A percentile compares a stretch with the other conserved stretches of the same genome.
Evolutionary conservation across 2,888 invertebrate genomes (phyloP).

Genomic region (Panzeria rudis): DNA sequence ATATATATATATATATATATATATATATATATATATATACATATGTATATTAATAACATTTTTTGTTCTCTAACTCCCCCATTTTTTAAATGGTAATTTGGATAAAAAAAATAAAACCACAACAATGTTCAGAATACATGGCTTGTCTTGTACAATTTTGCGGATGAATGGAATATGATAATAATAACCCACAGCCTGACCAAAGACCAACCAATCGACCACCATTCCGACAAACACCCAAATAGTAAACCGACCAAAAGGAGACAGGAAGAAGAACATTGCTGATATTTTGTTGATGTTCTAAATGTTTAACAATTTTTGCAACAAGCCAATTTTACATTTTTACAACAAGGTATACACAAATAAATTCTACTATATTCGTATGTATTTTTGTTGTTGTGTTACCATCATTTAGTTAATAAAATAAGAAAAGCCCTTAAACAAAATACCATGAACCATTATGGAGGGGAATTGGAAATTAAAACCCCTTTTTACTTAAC

Average conservation of each 20-base stretch:
- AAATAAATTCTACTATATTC: background rate
- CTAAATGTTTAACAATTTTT: constrained; percentile 71
- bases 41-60: background rate
- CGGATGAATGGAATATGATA: constrained; percentile 73
- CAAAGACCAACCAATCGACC: constrained; percentile 39
- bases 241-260: constrained; percentile 28
- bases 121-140: constrained; percentile 63
- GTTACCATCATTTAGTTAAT: constrained; percentile 42
- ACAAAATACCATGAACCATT: constrained; percentile 50
- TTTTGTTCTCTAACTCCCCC: constrained; percentile 8
- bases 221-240: constrained; percentile 32
- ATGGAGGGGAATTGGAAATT: constrained; percentile 1
- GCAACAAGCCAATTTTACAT: constrained; percentile 71
- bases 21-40: too few species aligned
- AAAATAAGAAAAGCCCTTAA: constrained; percentile 55
- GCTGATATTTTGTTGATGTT: constrained; percentile 70
- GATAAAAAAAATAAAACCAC: constrained; percentile 48
- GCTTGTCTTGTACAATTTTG: constrained; percentile 71
- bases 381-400: background rate
- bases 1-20: too few species aligned
- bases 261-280: constrained; percentile 16
- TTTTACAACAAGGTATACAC: constrained; percentile 60
- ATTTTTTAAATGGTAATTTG: background rate
- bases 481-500: constrained; percentile 24
- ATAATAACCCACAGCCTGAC: constrained; percentile 66